Conservation (phyloP, 2,113 vertebrate genomes). For the Craseonycteris thonglongyai region DNA sequence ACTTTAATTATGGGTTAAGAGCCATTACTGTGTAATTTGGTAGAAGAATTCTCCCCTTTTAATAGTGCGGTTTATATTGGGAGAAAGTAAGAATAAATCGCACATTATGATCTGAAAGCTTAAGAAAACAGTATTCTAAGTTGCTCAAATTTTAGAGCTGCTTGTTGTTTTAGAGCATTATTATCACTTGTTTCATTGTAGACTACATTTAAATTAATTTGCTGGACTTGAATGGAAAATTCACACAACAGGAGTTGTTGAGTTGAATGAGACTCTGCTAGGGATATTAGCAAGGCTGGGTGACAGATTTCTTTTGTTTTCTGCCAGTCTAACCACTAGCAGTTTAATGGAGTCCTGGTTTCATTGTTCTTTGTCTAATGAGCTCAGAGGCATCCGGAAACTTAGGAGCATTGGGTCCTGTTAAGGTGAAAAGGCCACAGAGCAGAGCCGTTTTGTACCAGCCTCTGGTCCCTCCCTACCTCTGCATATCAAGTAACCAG, state of each 20-base stretch:
- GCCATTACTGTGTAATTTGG: conserved; percentile 30
- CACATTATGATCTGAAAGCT: background rate
- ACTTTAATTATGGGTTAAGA: conserved; percentile 48
- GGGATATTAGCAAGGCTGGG: background rate
- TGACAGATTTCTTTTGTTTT: background rate
- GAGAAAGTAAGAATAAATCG: conserved; percentile 10
- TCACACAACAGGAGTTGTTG: background rate
- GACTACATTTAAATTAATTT: background rate
- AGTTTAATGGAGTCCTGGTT: conserved; percentile 38
- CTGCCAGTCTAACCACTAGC: background rate
- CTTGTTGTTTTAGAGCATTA: background rate
- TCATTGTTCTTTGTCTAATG: conserved; percentile 45
- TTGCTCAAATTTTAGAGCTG: background rate
- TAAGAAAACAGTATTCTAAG: background rate
- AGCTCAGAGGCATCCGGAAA: conserved; percentile 43
- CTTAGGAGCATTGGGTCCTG: background rate
- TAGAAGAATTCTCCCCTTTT: conserved; percentile 38
- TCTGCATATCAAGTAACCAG: conserved; percentile 26
- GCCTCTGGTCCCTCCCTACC: conserved; percentile 57
- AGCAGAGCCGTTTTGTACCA: conserved; percentile 28
- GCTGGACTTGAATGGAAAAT: background rate
- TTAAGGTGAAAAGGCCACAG: conserved; percentile 29
- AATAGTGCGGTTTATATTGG: conserved; percentile 22
- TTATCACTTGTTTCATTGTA: background rate
- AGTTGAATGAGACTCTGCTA: background rate